phyloP scores from a whole-genome alignment of 1,140 invertebrate genomes.

The Andrena cerasifolii region DNA sequence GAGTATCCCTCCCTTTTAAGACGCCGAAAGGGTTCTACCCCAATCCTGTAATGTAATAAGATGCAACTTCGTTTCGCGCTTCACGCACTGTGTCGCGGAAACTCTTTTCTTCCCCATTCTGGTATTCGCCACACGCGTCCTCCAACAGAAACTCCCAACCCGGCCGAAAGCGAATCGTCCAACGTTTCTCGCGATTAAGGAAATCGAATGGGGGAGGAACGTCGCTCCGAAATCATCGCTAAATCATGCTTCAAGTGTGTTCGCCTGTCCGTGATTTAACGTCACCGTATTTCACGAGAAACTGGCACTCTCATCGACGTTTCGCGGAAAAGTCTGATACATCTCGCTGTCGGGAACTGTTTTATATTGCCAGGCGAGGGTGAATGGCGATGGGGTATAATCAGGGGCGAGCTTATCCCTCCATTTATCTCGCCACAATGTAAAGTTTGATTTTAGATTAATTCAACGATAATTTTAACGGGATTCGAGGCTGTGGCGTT shows the following conservation, averaged over 20 bases:
- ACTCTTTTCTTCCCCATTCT: background rate
- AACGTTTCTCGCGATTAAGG: background rate
- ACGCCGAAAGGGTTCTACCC: slow-evolving; percentile 6
- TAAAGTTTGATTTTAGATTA: background rate
- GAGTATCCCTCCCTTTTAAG: slow-evolving; percentile 44
- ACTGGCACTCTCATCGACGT: slow-evolving; percentile 1
- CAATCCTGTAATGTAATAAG: slow-evolving; percentile 36
- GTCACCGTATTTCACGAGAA: background rate
- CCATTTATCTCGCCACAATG: slow-evolving; percentile 7
- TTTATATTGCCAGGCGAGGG: background rate
- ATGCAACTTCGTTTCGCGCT: background rate
- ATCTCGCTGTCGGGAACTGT: background rate
- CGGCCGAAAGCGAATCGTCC: background rate
- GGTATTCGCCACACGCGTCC: background rate
- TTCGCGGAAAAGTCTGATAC: background rate
- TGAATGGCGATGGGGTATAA: slow-evolving; percentile 17
- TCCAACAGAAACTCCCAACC: no score
- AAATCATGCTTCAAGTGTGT: background rate
- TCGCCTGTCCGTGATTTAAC: background rate
- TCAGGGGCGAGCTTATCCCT: slow-evolving; percentile 21
- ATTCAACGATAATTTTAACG: background rate
- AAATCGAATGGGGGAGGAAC: slow-evolving; percentile 3
- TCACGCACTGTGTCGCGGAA: slow-evolving; percentile 11
- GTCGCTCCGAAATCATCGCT: background rate
- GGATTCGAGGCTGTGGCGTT: background rate